phyloP scores from a whole-genome alignment of 30 jellyfish, hydroid and myxozoan genomes.

The Hydra vulgaris region DNA sequence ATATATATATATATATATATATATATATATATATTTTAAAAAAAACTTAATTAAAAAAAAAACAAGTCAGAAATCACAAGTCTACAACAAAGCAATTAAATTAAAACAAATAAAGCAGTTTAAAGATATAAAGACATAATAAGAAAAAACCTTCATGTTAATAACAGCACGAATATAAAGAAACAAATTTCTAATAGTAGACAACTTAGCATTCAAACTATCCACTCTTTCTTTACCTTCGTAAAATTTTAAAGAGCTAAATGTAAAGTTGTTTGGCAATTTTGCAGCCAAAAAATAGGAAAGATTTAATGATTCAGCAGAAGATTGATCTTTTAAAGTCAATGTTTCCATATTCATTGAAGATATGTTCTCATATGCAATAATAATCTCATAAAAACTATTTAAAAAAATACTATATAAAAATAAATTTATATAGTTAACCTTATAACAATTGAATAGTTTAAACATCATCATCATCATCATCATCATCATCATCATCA shows the following conservation, averaged over 20 bases:
- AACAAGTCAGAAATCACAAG: background rate
- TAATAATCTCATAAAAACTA: background rate
- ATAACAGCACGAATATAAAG: conserved; percentile 24
- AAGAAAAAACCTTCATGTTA: background rate
- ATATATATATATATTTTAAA: no score
- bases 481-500: no score
- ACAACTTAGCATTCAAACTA: conserved; percentile 1
- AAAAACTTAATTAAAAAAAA: no score
- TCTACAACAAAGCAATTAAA: background rate
- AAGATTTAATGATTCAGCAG: background rate
- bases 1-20: no score
- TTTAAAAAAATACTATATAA: no score
- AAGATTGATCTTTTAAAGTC: background rate
- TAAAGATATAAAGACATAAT: background rate
- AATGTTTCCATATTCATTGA: background rate
- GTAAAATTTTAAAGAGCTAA: background rate
- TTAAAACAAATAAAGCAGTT: background rate
- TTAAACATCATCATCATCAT: no score
- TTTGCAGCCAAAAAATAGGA: conserved; percentile 13
- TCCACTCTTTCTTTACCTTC: conserved; percentile 10
- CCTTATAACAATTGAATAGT: no score
- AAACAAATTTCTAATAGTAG: background rate
- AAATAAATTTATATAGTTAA: no score
- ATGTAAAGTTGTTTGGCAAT: background rate
- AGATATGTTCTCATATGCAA: background rate